A percentile compares a stretch with the other conserved stretches of the same genome.
Conservation (phyloP, 2,888 invertebrate genomes). For the Perithous albicinctus region DNA sequence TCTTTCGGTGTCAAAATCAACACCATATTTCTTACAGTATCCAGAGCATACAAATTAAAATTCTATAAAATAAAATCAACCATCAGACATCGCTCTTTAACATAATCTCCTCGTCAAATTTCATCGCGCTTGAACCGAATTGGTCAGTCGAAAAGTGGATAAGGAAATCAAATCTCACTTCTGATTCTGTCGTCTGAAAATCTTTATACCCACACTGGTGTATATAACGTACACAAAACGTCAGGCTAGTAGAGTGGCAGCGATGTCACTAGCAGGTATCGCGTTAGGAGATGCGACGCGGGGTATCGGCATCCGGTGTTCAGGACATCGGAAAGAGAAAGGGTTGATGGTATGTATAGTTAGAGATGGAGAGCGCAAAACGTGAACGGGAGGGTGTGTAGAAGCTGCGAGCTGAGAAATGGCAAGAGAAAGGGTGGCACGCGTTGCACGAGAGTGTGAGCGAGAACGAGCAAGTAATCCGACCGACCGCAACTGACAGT, state of each 20-base stretch:
- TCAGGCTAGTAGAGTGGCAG: conserved; percentile 13
- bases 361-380: conserved; percentile 48
- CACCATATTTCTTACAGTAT: no score
- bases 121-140: neutral
- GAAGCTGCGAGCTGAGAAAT: conserved; percentile 44
- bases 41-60: no score
- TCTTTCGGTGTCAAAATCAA: no score
- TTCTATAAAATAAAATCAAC: neutral
- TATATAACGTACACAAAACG: neutral
- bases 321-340: conserved; percentile 39
- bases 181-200: neutral
- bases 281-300: conserved; percentile 12
- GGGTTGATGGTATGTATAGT: conserved; percentile 3
- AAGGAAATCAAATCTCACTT: conserved; percentile 14
- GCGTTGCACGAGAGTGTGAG: neutral
- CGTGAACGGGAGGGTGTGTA: neutral
- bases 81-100: neutral
- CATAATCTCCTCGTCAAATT: neutral
- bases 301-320: neutral
- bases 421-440: conserved; percentile 9
- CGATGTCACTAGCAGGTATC: conserved; percentile 40
- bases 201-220: neutral
- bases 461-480: conserved; percentile 50
- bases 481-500: conserved; percentile 57
- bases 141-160: neutral